These are phyloP conservation scores for Drosophila sp. DNA, from an alignment of 1,140 invertebrate species.

Conservation along the genomic window DNA sequence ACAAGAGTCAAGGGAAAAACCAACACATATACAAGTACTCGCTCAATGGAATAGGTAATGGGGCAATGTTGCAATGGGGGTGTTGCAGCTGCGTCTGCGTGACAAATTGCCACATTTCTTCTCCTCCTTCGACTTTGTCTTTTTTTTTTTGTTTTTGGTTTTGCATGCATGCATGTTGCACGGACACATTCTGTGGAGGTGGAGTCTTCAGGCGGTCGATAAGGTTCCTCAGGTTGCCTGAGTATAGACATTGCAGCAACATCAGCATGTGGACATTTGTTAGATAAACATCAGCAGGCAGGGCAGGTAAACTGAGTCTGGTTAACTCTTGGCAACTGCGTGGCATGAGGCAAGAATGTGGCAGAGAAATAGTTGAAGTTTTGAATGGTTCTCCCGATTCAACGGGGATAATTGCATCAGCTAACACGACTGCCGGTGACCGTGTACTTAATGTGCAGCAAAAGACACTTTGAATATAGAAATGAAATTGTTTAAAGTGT, in stretches of 20 bases:
- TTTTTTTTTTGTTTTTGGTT: constrained; percentile 34
- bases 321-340: constrained; percentile 23
- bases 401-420: too few relatives aligned
- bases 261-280: constrained; percentile 62
- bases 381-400: background rate
- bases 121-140: constrained; percentile 61
- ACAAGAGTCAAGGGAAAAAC: constrained; percentile 54
- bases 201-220: constrained; percentile 38
- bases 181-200: background rate
- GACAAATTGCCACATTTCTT: constrained; percentile 76
- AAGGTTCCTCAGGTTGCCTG: constrained; percentile 26
- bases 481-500: too few relatives aligned
- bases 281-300: constrained; percentile 60
- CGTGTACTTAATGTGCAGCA: too few relatives aligned
- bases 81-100: constrained; percentile 56
- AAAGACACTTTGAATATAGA: too few relatives aligned
- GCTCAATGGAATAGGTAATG: background rate
- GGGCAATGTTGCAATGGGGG: background rate
- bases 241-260: constrained; percentile 1
- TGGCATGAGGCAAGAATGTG: background rate
- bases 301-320: constrained; percentile 34
- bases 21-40: constrained; percentile 7
- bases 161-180: constrained; percentile 42
- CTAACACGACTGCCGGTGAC: too few relatives aligned
- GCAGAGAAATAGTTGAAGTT: background rate